A percentile compares a stretch with the other conserved stretches of the same genome.
These are phyloP conservation scores for Otus scops DNA, from an alignment of 2,797 vertebrate genomes.

Conservation along the genomic window DNA sequence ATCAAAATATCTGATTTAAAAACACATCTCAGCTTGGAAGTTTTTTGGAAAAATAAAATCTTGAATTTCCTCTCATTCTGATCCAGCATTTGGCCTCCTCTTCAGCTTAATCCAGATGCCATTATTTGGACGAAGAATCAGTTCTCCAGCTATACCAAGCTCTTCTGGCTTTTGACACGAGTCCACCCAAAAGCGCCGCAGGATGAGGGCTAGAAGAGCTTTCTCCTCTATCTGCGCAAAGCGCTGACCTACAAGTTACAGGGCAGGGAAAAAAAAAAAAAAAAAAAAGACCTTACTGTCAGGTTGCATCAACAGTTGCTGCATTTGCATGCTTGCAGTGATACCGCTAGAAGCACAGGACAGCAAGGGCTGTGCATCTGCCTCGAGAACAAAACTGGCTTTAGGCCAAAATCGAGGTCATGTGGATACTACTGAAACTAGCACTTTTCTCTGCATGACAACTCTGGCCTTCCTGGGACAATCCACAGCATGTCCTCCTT, in stretches of 20 bases:
- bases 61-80: not conserved
- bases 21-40: not conserved
- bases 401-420: not conserved
- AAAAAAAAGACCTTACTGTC: not conserved
- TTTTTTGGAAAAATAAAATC: not conserved
- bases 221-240: slow-evolving; percentile 96
- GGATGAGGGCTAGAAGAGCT: slow-evolving; percentile 82
- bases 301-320: not conserved
- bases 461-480: not conserved
- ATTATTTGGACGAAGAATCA: slow-evolving; percentile 87
- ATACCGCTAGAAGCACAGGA: not conserved
- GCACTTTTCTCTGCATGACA: not conserved
- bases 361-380: not conserved
- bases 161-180: slow-evolving; percentile 84
- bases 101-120: slow-evolving; percentile 89
- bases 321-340: not conserved
- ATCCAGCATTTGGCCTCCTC: slow-evolving; percentile 51
- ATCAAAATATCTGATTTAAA: not conserved
- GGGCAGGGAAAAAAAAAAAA: not conserved
- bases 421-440: not conserved
- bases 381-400: not conserved
- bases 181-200: slow-evolving; percentile 85
- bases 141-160: slow-evolving; percentile 80
- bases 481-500: not conserved
- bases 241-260: slow-evolving; percentile 82